phyloP scores from a whole-genome alignment of 2,797 vertebrate species.

The Bufotes viridis region DNA sequence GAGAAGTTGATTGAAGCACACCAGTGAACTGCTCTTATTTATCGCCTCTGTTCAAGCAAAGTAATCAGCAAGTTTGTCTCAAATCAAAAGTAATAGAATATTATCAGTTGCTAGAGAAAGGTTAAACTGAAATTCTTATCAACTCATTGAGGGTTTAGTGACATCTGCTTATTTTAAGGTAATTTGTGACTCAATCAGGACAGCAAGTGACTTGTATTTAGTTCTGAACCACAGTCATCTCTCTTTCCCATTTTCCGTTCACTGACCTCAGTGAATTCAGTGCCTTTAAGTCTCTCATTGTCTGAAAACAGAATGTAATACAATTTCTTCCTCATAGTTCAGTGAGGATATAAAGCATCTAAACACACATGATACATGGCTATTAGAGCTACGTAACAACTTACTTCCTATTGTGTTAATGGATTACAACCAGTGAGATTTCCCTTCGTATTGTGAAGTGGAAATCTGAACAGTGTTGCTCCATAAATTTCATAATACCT shows the following conservation, averaged over 20 bases:
- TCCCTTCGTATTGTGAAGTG: conserved; percentile 36
- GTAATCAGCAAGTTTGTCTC: conserved; percentile 20
- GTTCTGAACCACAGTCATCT: conserved; percentile 45
- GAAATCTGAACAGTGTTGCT: conserved; percentile 40
- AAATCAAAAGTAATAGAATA: conserved; percentile 28
- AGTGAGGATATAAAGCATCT: conserved; percentile 22
- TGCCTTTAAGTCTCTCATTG: conserved; percentile 49
- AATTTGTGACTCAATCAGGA: conserved; percentile 57
- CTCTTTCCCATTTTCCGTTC: conserved; percentile 57
- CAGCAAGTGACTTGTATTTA: conserved; percentile 54
- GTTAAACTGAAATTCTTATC: conserved; percentile 48
- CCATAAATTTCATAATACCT: conserved; percentile 55
- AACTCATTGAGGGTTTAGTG: conserved; percentile 49
- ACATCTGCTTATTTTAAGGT: conserved; percentile 50
- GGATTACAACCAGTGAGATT: conserved; percentile 44
- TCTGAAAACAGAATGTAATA: conserved; percentile 24
- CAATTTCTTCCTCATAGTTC: conserved; percentile 41
- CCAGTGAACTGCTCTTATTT: conserved; percentile 22
- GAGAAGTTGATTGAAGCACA: neutral
- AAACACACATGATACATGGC: conserved; percentile 33
- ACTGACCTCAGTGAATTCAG: conserved; percentile 52
- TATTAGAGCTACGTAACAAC: conserved; percentile 33
- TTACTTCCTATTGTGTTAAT: conserved; percentile 35
- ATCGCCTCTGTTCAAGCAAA: conserved; percentile 34
- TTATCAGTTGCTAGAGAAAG: conserved; percentile 31